Evolutionary conservation across 1,140 invertebrate species (phyloP), one percentile per base, ranked within the genome.

Genomic region (Samia ricini): DNA sequence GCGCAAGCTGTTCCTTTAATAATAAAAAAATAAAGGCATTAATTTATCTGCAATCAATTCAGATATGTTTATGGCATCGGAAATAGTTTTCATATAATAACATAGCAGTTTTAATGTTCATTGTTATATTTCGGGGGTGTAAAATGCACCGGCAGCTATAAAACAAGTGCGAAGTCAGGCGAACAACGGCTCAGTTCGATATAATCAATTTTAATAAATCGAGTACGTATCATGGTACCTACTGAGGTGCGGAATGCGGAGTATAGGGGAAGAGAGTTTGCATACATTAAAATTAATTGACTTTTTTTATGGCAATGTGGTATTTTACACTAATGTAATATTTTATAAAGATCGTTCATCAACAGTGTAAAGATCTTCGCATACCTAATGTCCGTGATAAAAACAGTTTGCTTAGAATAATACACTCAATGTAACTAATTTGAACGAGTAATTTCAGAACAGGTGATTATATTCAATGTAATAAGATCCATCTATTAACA

Each of bases 261-360:
- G 15, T 42, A 42, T 42, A 42, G 56, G 24, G 22, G 42, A 42
- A 26, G 62, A 33, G 49, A 56, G 54, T 55, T 55, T n/a, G n/a
- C 56, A 20, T 36, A 79, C 81, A 85, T 85, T 85, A 80, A 84
- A 81, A 55, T 83, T 84, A 79, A 88, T 85, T 88, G 83, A 83
- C 85, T 81, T 85, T 87, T 84, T 21, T 83, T 74, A 80, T 80
- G 75, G 80, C 75, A 81, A 85, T 79, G 67, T 83, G 72, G 81
- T 88, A 85, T 81, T 87, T 83, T 73, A 76, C 80, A 68, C 75
- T 81, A 81, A 83, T 84, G 84, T 81, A 85, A 78, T 81, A 84
- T 85, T 85, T 82, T 76, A 66, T 29, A 29, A 10, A 29, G 26
- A 29, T 29, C 10, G 6, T 10, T 29, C 10, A 10, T 29, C 10